A percentile compares a stretch with the other conserved stretches of the same genome.
These are phyloP conservation scores for Lanius ludovicianus DNA, from an alignment of 2,113 vertebrate genomes.

Conservation along the genomic window DNA sequence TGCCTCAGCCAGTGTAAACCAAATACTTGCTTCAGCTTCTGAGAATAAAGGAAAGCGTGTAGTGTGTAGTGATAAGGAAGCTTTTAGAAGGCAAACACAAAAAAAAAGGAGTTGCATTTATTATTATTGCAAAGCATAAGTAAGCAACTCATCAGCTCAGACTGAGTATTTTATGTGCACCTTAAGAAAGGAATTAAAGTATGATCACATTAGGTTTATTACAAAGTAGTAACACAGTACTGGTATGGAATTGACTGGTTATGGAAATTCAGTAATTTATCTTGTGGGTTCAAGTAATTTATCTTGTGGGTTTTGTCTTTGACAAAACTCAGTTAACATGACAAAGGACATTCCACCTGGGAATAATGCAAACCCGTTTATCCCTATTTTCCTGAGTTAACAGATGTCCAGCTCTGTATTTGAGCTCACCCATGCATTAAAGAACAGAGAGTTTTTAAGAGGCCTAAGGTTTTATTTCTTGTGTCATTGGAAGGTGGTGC, in stretches of 20 bases:
- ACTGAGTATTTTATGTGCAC: not conserved
- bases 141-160: not conserved
- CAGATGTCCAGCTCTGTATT: not conserved
- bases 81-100: not conserved
- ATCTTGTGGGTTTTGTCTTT: not conserved
- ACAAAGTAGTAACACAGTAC: not conserved
- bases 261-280: not conserved
- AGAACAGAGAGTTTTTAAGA: not conserved
- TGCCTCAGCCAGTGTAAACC: not conserved
- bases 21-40: not conserved
- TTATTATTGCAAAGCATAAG: not conserved
- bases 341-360: not conserved
- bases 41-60: not conserved
- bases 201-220: not conserved
- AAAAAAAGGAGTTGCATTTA: not conserved
- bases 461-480: not conserved
- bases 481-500: not conserved
- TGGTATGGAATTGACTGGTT: not conserved
- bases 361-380: not conserved
- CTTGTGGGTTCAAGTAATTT: not conserved
- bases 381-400: not conserved
- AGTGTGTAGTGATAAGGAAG: not conserved
- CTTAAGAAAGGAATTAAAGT: not conserved
- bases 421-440: not conserved
- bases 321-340: not conserved